These are phyloP conservation scores for Pangasianodon gigas DNA, from an alignment of 2,113 vertebrate genomes.

Conservation along the genomic window DNA sequence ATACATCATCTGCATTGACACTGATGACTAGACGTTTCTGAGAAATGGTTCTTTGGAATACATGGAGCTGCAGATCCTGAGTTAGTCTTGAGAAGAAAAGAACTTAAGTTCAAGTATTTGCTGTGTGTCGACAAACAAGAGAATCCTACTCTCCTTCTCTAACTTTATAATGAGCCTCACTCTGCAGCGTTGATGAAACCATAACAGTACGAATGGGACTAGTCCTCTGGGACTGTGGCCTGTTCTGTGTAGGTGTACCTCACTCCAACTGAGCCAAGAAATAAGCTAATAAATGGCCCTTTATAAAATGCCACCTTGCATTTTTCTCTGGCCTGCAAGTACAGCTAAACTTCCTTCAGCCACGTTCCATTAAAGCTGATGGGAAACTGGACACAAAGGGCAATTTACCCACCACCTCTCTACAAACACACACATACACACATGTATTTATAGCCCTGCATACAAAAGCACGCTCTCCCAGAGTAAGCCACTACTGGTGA, in stretches of 20 bases:
- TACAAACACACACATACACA: constrained; percentile 1
- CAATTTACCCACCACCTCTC: constrained; percentile 31
- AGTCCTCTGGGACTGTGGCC: background rate
- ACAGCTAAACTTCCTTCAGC: constrained; percentile 39
- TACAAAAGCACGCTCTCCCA: constrained; percentile 9
- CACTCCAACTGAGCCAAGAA: background rate
- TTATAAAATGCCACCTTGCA: constrained; percentile 52
- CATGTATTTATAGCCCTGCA: constrained; percentile 1
- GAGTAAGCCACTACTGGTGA: background rate
- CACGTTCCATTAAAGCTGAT: constrained; percentile 45
- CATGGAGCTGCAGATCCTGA: background rate
- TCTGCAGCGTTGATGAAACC: constrained; percentile 1
- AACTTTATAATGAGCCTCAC: constrained; percentile 2
- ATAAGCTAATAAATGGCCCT: constrained; percentile 37
- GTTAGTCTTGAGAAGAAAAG: background rate
- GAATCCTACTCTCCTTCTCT: background rate
- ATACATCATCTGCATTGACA: background rate
- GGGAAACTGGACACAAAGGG: constrained; percentile 13
- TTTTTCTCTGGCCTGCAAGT: constrained; percentile 40
- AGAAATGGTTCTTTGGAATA: background rate
- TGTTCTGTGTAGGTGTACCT: background rate
- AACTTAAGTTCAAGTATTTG: background rate
- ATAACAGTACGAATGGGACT: background rate
- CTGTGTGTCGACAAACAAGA: background rate
- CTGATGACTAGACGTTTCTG: background rate